phyloP scores from a whole-genome alignment of 2,888 invertebrate genomes.

The Mythimna ferrago region DNA sequence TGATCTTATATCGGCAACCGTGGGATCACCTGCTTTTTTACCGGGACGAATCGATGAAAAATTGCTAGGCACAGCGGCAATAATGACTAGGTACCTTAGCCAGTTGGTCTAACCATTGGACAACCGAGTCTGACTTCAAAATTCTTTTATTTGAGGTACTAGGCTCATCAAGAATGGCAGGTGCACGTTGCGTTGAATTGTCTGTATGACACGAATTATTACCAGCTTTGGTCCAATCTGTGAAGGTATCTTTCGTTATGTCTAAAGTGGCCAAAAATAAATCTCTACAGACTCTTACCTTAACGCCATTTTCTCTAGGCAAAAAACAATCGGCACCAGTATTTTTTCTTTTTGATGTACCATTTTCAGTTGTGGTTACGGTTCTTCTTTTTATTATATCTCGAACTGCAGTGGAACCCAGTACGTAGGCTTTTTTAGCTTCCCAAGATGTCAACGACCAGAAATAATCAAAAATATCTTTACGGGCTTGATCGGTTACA shows the following conservation, averaged over 20 bases:
- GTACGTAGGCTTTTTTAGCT: conserved; percentile 20
- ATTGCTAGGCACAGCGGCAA: too few relatives aligned
- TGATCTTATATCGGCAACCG: too few relatives aligned
- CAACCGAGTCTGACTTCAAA: too few relatives aligned
- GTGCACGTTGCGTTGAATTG: too few relatives aligned
- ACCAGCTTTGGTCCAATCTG: not conserved
- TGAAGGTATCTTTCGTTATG: conserved; percentile 6
- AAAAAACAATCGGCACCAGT: conserved; percentile 21
- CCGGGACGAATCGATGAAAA: too few relatives aligned
- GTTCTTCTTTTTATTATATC: conserved; percentile 18
- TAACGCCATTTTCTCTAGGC: conserved; percentile 18
- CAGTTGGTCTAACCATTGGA: too few relatives aligned
- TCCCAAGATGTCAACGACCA: conserved; percentile 25
- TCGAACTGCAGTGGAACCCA: conserved; percentile 7
- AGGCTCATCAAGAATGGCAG: too few relatives aligned
- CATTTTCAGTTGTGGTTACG: conserved; percentile 8
- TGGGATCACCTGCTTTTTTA: too few relatives aligned
- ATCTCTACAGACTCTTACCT: conserved; percentile 27
- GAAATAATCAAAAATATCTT: conserved; percentile 26
- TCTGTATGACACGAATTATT: too few relatives aligned
- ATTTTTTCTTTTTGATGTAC: conserved; percentile 16
- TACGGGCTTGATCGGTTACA: conserved; percentile 4
- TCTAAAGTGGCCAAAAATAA: conserved; percentile 15
- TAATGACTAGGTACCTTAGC: too few relatives aligned
- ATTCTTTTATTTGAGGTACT: too few relatives aligned